phyloP scores from a whole-genome alignment of 2,888 invertebrate genomes.

The Choreutis nemorana region DNA sequence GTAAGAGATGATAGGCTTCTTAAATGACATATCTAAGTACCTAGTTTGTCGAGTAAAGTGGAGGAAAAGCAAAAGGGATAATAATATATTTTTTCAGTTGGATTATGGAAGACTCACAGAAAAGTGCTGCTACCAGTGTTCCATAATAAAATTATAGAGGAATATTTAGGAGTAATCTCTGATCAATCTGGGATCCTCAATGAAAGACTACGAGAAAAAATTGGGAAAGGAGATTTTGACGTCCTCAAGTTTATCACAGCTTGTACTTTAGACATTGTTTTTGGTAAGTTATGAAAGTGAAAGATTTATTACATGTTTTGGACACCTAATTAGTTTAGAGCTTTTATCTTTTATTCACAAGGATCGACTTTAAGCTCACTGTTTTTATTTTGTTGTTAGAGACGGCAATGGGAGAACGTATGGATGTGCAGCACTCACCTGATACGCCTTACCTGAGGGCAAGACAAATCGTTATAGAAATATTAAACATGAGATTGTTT shows the following conservation, averaged over 20 bases:
- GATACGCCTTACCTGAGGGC: conserved; percentile 68
- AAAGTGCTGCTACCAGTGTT: conserved; percentile 72
- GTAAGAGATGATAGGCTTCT: no score
- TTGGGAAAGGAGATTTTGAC: conserved; percentile 46
- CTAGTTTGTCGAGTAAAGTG: no score
- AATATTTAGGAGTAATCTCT: conserved; percentile 68
- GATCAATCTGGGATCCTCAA: conserved; percentile 62
- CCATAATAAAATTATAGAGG: conserved; percentile 70
- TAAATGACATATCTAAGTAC: no score
- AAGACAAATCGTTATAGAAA: conserved; percentile 51
- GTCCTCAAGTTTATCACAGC: conserved; percentile 60
- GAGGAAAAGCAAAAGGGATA: background rate
- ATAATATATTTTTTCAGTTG: conserved; percentile 33
- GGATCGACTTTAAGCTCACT: background rate
- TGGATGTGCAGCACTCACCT: conserved; percentile 62
- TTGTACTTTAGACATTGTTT: conserved; percentile 70
- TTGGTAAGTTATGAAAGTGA: conserved; percentile 44
- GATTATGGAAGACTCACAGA: conserved; percentile 67
- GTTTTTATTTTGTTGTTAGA: conserved; percentile 37
- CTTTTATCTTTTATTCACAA: no score
- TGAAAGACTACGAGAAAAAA: conserved; percentile 39
- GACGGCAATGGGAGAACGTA: conserved; percentile 75
- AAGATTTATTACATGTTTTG: no score
- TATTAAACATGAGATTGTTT: conserved; percentile 51
- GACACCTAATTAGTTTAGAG: no score